These are phyloP conservation scores for Scelioninae gen. 2 DNA, from an alignment of 2,888 invertebrate genomes.

Conservation along the genomic window DNA sequence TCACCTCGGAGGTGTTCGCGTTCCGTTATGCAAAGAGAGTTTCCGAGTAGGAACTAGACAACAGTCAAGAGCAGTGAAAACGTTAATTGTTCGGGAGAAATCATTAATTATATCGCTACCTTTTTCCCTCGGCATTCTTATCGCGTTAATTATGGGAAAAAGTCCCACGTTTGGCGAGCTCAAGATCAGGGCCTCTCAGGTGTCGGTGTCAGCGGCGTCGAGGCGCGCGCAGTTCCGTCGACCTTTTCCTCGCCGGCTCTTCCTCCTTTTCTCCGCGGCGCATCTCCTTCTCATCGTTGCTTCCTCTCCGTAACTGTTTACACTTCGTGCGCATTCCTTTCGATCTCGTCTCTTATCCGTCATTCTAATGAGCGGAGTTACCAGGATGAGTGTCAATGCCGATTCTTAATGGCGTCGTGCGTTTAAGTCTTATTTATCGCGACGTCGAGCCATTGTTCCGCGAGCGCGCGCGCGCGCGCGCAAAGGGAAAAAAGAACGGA, in stretches of 20 bases:
- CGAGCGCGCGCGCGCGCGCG: no score
- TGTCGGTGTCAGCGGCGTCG: slow-evolving; percentile 40
- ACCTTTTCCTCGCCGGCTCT: slow-evolving; percentile 48
- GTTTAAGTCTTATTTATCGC: slow-evolving; percentile 38
- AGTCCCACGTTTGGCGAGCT: slow-evolving; percentile 57
- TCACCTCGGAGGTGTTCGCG: slow-evolving; percentile 23
- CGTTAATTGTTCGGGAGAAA: slow-evolving; percentile 68
- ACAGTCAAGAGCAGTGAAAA: slow-evolving; percentile 70
- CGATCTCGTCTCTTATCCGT: slow-evolving; percentile 51
- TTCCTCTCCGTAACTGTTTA: slow-evolving; percentile 49
- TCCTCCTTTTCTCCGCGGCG: slow-evolving; percentile 12
- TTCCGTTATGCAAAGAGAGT: slow-evolving; percentile 61
- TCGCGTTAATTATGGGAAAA: slow-evolving; percentile 58
- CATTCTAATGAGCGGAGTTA: slow-evolving; percentile 43
- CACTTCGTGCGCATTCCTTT: slow-evolving; percentile 47
- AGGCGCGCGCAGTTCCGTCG: slow-evolving; percentile 34
- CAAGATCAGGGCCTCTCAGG: slow-evolving; percentile 57
- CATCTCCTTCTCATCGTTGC: slow-evolving; percentile 13
- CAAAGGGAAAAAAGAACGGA: no score
- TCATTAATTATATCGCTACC: slow-evolving; percentile 67
- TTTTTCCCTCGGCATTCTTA: slow-evolving; percentile 49
- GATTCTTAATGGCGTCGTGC: slow-evolving; percentile 28
- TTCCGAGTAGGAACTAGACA: slow-evolving; percentile 62
- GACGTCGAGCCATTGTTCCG: slow-evolving; percentile 14
- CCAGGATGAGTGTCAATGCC: slow-evolving; percentile 45